Conservation (phyloP, 2,113 vertebrate species). For the Pseudonaja textilis region DNA sequence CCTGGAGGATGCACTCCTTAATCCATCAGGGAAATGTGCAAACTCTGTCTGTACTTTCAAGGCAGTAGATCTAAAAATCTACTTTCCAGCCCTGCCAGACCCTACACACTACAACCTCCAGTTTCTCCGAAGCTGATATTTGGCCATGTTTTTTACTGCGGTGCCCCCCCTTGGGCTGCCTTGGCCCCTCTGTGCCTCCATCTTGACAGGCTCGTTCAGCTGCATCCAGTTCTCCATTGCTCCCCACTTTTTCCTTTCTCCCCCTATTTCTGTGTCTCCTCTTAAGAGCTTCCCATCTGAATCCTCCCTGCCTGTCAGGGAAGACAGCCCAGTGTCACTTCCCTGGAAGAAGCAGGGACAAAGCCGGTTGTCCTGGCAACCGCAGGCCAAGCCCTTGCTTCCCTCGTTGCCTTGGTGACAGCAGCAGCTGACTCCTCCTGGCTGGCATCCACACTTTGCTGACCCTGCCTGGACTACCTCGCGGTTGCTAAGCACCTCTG, state of each 20-base stretch:
- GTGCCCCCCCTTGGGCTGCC: not conserved
- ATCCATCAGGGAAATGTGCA: not conserved
- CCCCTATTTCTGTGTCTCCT: not conserved
- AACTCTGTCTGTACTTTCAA: not conserved
- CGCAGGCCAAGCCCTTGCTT: not conserved
- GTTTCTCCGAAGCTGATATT: not conserved
- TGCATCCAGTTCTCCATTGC: not conserved
- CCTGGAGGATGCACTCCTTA: not conserved
- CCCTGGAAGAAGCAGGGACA: constrained; percentile 6
- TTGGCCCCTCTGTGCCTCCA: not conserved
- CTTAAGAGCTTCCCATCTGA: constrained; percentile 11
- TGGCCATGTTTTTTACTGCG: not conserved
- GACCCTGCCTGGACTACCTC: not conserved
- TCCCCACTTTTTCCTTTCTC: constrained; percentile 13
- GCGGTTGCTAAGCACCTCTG: not conserved
- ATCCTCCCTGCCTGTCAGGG: not conserved
- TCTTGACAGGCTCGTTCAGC: not conserved
- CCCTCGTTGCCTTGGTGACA: not conserved
- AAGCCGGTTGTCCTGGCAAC: not conserved
- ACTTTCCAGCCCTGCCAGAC: not conserved
- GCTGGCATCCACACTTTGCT: not conserved
- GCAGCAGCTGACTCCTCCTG: not conserved
- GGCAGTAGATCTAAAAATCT: not conserved
- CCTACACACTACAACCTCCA: not conserved
- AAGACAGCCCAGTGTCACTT: not conserved